Evolutionary conservation across 35 echinoderm and acorn worm species (phyloP), one percentile per base, ranked within the genome.

Genomic region (Ophioderma brevispina): DNA sequence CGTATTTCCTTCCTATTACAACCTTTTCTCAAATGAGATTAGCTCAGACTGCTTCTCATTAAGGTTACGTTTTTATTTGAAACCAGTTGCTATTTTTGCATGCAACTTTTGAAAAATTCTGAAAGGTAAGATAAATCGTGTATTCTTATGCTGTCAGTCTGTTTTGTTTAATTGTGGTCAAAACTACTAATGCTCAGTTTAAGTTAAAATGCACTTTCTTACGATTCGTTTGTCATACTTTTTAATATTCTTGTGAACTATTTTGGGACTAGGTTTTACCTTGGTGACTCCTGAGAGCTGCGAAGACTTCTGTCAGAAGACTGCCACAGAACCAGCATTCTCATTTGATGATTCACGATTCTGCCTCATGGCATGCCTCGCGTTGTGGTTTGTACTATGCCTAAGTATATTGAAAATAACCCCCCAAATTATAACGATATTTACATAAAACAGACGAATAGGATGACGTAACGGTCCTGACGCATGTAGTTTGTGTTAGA

Each of bases 211-310:
- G n/a, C n/a, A n/a, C n/a, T n/a, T n/a, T n/a, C n/a, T n/a, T n/a
- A n/a, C n/a, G n/a, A n/a, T n/a, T n/a, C n/a, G n/a, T n/a, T n/a
- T n/a, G n/a, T n/a, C n/a, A n/a, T n/a, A n/a, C n/a, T n/a, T n/a
- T n/a, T n/a, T n/a, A n/a, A n/a, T n/a, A n/a, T n/a, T n/a, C n/a
- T n/a, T n/a, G n/a, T n/a, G n/a, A n/a, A 59, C 40, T 37, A 55
- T 28, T 86, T 92, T 30, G 1, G 31, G 6, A 33, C 1, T 39
- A 97, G 95, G 92, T 32, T 79, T 94, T 36, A 39, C 81, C n/a
- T 33, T 99, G n/a, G 97, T 95, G 64, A 76, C 52, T 17, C 88
- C 92, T 83, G 55, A 99, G 1, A 81, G 46, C 1, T 95, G 92
- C 46, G 33, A 93, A 32, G 82, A 89, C 15, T 99, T 95, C 46